Percentiles rank a stretch among this genome's conserved stretches.
Conservation (phyloP, 2,797 vertebrate species). For the Gallinago solitaria region DNA sequence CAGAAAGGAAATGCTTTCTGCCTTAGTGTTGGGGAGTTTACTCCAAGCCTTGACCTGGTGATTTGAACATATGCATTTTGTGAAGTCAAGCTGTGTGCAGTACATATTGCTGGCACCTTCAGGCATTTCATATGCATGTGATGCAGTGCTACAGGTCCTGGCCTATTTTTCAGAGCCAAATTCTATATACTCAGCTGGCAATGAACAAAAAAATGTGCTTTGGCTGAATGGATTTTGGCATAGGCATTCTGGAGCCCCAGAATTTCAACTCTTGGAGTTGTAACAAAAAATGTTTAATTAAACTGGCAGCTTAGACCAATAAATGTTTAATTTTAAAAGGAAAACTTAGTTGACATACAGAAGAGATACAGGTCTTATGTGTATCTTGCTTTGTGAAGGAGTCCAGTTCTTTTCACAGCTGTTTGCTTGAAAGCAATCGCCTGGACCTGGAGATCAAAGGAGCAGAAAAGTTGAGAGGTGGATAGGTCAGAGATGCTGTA, state of each 20-base stretch:
- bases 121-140: conserved; percentile 3
- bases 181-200: conserved; percentile 66
- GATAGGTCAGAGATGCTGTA: neutral
- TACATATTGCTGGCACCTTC: conserved; percentile 58
- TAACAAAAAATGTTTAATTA: conserved; percentile 53
- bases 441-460: conserved; percentile 13
- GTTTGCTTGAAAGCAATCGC: neutral
- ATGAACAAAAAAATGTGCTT: conserved; percentile 46
- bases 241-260: neutral
- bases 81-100: conserved; percentile 35
- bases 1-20: neutral
- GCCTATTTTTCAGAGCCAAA: conserved; percentile 58
- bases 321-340: conserved; percentile 47
- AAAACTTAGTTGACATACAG: neutral
- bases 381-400: neutral
- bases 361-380: neutral
- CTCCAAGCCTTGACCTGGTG: conserved; percentile 37
- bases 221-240: conserved; percentile 56
- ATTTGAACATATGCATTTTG: conserved; percentile 20
- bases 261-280: conserved; percentile 30
- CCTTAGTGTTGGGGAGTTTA: conserved; percentile 5
- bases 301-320: conserved; percentile 33
- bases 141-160: conserved; percentile 44
- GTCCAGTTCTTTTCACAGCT: neutral
- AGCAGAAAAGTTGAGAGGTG: neutral